Evolutionary conservation across 2,797 vertebrate species (phyloP).

Genomic region (Intellagama lesueurii): DNA sequence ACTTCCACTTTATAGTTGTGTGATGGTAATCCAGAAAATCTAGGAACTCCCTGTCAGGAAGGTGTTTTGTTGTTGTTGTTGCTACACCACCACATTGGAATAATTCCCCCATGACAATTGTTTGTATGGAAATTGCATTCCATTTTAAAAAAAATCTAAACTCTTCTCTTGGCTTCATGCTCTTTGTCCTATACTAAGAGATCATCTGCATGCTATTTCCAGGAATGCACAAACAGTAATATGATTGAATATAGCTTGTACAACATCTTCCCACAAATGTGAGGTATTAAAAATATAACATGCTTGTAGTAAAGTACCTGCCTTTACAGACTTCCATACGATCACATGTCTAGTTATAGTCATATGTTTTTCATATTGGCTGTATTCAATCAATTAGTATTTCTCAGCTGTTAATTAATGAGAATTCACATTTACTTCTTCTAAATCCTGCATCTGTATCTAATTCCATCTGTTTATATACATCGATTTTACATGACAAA

Average conservation of each 20-base stretch:
- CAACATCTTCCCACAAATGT: background rate
- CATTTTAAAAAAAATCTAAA: background rate
- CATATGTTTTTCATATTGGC: no score
- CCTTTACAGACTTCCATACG: background rate
- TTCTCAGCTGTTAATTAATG: background rate
- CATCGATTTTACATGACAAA: no score
- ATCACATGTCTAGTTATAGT: background rate
- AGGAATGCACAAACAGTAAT: background rate
- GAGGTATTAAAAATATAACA: background rate
- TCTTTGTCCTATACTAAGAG: background rate
- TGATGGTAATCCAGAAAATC: background rate
- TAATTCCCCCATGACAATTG: background rate
- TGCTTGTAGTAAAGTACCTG: background rate
- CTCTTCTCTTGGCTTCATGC: background rate
- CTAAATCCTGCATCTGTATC: background rate
- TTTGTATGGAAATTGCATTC: background rate
- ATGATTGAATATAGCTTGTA: background rate
- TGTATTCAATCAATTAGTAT: background rate
- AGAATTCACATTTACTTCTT: background rate
- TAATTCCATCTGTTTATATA: no score
- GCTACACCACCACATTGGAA: background rate
- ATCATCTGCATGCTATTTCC: background rate
- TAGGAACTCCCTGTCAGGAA: background rate
- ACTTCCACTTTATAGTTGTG: background rate
- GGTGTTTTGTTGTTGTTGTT: background rate